Percentiles rank a stretch among this genome's conserved stretches.
Conservation (phyloP, 2,888 invertebrate species). For the Parnassius mnemosyne region DNA sequence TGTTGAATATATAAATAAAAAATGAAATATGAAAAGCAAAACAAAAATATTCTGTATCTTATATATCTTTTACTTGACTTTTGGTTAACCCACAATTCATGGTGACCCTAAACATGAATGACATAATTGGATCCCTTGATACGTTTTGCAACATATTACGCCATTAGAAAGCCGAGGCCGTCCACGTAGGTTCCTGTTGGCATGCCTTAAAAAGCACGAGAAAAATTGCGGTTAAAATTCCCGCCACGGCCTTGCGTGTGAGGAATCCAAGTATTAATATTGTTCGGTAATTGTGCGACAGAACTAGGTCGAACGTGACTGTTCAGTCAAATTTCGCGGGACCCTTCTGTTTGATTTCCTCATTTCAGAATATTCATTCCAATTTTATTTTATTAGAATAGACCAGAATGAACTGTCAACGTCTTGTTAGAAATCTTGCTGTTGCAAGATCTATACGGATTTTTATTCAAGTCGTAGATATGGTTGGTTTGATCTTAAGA, state of each 20-base stretch:
- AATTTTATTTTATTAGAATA: no score
- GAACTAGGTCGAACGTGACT: slow-evolving; percentile 44
- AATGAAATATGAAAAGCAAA: no score
- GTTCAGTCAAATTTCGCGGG: slow-evolving; percentile 2
- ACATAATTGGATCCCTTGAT: slow-evolving; percentile 67
- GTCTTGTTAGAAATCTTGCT: no score
- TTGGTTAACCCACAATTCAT: slow-evolving; percentile 3
- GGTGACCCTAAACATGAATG: slow-evolving; percentile 47
- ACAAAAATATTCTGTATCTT: no score
- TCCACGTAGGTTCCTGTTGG: slow-evolving; percentile 64
- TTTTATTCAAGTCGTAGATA: no score
- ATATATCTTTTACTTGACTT: no score
- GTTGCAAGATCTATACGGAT: no score
- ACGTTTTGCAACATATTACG: slow-evolving; percentile 69
- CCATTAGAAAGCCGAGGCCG: slow-evolving; percentile 71
- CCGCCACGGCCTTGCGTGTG: slow-evolving; percentile 53
- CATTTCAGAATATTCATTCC: slow-evolving; percentile 15
- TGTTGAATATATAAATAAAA: no score
- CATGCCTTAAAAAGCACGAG: slow-evolving; percentile 48
- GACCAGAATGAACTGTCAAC: no score
- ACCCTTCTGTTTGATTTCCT: slow-evolving; percentile 7
- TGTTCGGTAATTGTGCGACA: slow-evolving; percentile 48
- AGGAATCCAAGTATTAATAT: slow-evolving; percentile 60
- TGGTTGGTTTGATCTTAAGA: no score
- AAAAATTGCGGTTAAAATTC: slow-evolving; percentile 46